phyloP scores from a whole-genome alignment of 2,888 invertebrate genomes.

The Lacanobia wlatinum region DNA sequence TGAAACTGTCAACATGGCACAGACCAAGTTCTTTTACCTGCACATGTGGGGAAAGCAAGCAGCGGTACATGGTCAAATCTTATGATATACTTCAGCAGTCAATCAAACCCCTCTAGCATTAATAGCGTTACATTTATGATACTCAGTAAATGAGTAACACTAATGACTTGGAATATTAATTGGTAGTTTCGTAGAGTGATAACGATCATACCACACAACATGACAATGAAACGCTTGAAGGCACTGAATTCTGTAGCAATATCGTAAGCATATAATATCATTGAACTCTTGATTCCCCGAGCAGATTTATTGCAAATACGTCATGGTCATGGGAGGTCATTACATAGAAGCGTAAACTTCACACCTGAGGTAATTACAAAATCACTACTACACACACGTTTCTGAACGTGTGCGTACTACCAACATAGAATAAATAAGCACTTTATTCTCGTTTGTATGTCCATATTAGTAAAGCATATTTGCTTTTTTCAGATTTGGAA shows the following conservation, averaged over 20 bases:
- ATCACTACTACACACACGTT: slow-evolving; percentile 51
- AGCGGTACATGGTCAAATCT: slow-evolving; percentile 46
- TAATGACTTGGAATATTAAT: slow-evolving; percentile 60
- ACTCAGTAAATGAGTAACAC: slow-evolving; percentile 44
- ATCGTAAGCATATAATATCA: slow-evolving; percentile 62
- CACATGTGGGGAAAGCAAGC: slow-evolving; percentile 38
- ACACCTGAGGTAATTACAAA: slow-evolving; percentile 61
- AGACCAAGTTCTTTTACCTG: background rate
- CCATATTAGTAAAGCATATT: slow-evolving; percentile 37
- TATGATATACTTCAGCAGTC: slow-evolving; percentile 53
- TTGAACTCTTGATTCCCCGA: slow-evolving; percentile 68
- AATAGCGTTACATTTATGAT: slow-evolving; percentile 51
- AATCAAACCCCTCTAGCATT: slow-evolving; percentile 47
- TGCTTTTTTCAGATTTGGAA: slow-evolving; percentile 40
- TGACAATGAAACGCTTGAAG: slow-evolving; percentile 65
- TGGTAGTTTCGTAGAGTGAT: slow-evolving; percentile 51
- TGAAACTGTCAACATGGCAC: background rate
- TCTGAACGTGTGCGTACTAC: slow-evolving; percentile 39
- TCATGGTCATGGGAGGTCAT: slow-evolving; percentile 72
- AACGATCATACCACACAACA: slow-evolving; percentile 54
- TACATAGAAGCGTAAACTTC: slow-evolving; percentile 64
- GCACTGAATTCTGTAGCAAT: slow-evolving; percentile 64
- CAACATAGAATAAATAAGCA: slow-evolving; percentile 51
- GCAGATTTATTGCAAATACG: slow-evolving; percentile 65
- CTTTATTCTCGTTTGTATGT: slow-evolving; percentile 36